Percentiles rank a stretch among this genome's conserved stretches.
These are phyloP conservation scores for Galaxea fascicularis DNA, from an alignment of 92 coral and sea anemone genomes.

Conservation along the genomic window DNA sequence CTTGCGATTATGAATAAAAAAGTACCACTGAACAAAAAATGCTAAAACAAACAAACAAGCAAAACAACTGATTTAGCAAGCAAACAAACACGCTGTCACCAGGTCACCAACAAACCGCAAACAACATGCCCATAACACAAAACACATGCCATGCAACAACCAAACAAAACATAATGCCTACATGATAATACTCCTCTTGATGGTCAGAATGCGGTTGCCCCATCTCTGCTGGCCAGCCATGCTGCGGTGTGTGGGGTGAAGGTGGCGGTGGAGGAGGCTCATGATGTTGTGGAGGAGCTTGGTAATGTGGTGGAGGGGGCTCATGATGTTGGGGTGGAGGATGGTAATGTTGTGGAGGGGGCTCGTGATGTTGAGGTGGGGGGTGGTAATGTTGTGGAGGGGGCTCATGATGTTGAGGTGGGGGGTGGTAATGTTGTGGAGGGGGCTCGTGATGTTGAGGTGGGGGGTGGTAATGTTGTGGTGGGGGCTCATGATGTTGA, in stretches of 20 bases:
- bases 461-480: slow-evolving; percentile 4
- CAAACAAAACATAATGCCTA: slow-evolving; percentile 40
- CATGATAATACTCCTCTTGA: slow-evolving; percentile 41
- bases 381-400: slow-evolving; percentile 24
- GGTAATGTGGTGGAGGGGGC: slow-evolving; percentile 8
- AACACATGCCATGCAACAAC: slow-evolving; percentile 4
- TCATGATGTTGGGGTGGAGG: slow-evolving; percentile 26
- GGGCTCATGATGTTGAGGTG: slow-evolving; percentile 22
- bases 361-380: slow-evolving; percentile 52
- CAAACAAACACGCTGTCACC: neutral
- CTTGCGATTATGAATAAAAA: neutral
- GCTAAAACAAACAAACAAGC: neutral
- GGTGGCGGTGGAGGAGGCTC: slow-evolving; percentile 16
- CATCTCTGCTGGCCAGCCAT: slow-evolving; percentile 36
- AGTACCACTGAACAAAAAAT: neutral
- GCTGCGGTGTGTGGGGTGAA: slow-evolving; percentile 1
- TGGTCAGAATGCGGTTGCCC: slow-evolving; percentile 21
- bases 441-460: neutral
- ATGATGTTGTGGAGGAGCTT: slow-evolving; percentile 7
- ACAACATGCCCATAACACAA: neutral
- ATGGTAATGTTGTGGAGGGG: slow-evolving; percentile 17
- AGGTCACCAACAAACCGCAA: neutral
- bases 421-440: neutral
- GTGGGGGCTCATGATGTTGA: slow-evolving; percentile 24
- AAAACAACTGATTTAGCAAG: neutral